Evolutionary conservation across 2,113 vertebrate genomes (phyloP).

Genomic region (Leiothrix lutea): DNA sequence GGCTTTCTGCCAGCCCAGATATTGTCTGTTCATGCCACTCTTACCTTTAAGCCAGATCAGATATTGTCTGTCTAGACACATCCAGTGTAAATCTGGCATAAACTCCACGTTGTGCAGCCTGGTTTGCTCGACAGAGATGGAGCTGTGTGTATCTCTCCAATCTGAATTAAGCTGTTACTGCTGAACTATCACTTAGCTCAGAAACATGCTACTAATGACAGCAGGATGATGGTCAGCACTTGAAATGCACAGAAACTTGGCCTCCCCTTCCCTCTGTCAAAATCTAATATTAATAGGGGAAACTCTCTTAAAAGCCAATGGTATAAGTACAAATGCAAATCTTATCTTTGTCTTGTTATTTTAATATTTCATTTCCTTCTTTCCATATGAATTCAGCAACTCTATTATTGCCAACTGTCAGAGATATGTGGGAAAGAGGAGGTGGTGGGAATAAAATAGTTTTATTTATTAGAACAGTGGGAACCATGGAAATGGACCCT

Average conservation of each 20-base stretch:
- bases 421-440: constrained; percentile 46
- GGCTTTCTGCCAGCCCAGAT: constrained; percentile 29
- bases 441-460: constrained; percentile 25
- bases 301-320: constrained; percentile 44
- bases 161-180: constrained; percentile 47
- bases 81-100: constrained; percentile 45
- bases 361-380: constrained; percentile 68
- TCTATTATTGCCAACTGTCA: constrained; percentile 61
- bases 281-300: constrained; percentile 56
- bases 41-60: constrained; percentile 60
- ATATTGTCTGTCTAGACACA: constrained; percentile 62
- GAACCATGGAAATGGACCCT: not conserved
- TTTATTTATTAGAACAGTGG: constrained; percentile 20
- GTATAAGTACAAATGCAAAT: constrained; percentile 59
- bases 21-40: constrained; percentile 53
- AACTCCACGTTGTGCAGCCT: not conserved
- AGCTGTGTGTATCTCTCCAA: constrained; percentile 2
- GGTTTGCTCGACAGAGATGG: not conserved
- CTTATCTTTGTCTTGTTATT: constrained; percentile 64
- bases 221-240: constrained; percentile 23
- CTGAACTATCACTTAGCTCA: constrained; percentile 9
- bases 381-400: constrained; percentile 53
- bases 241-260: constrained; percentile 29
- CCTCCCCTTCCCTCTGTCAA: constrained; percentile 20
- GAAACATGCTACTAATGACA: not conserved